Evolutionary conservation across 2,113 vertebrate genomes (phyloP), one percentile per base, ranked within the genome.

Genomic region (Origma solitaria): DNA sequence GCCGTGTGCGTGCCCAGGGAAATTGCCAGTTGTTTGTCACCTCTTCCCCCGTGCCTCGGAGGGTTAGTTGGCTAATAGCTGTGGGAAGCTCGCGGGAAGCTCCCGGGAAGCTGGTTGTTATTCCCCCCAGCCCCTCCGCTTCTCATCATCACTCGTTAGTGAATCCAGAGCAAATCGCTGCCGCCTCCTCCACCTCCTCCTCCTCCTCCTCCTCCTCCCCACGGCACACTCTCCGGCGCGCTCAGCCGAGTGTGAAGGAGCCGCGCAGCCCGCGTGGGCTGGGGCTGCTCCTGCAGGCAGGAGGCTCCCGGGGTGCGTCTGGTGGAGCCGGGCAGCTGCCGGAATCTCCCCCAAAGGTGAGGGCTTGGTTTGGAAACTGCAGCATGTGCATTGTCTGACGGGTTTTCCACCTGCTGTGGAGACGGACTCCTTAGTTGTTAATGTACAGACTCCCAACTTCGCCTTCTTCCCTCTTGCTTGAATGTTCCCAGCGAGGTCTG

Each of bases 331-430:
- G 71, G 53, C 16, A 40, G 50, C 58, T 60, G 19, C 54, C 9
- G 1, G 61, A 57, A 42, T 5, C 7, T 23, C 57, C 49, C 58
- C 40, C 37, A 77, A 17, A 61, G 28, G 31, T 13, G 45, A 31
- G 30, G 40, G 15, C 23, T 73, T 33, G 40, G 6, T 35, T 76
- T 8, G 24, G 68, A 80, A 70, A 31, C 22, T 9, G 3, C n/a
- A 31, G 10, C 0, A 1, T 23, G 28, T 0, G 0, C 13, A 0
- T 3, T 3, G 4, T 11, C 62, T 23, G 0, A 16, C 4, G 1
- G 30, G 3, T 91, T 75, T 80, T 30, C 40, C 21, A 1, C 13
- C 49, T 21, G 66, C 35, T 71, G 80, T 42, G 71, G 71, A 38
- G 70, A 10, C 1, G 8, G 47, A 1, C 15, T 81, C 30, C 42